Evolutionary conservation across 2,888 invertebrate species (phyloP).

Genomic region (Eudasyphora cyanicolor): DNA sequence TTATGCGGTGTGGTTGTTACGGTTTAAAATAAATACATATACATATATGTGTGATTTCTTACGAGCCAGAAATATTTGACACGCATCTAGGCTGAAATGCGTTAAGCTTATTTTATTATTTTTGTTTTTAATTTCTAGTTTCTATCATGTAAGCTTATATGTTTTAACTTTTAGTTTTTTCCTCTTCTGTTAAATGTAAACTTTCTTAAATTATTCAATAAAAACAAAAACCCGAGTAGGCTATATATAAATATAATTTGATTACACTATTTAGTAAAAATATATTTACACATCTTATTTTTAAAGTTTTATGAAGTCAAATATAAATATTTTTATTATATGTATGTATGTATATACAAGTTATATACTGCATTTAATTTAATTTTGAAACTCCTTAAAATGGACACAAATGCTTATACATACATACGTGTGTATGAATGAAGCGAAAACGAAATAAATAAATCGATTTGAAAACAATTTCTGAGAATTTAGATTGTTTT

Average conservation of each 20-base stretch:
- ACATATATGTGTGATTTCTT: constrained; percentile 44
- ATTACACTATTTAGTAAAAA: constrained; percentile 44
- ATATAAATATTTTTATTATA: not conserved
- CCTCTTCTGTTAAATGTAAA: not conserved
- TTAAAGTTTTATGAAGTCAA: constrained; percentile 22
- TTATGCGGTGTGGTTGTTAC: not conserved
- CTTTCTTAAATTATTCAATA: constrained; percentile 27
- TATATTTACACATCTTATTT: constrained; percentile 51
- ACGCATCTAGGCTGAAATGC: constrained; percentile 54
- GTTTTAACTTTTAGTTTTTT: constrained; percentile 21
- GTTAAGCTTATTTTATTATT: constrained; percentile 44
- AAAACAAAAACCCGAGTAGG: constrained; percentile 45
- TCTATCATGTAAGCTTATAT: not conserved
- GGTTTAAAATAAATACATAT: constrained; percentile 28
- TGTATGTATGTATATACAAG: not conserved
- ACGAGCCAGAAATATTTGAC: constrained; percentile 54
- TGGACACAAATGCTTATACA: constrained; percentile 37
- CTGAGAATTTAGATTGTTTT: constrained; percentile 57
- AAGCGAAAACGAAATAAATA: constrained; percentile 29
- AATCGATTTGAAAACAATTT: constrained; percentile 54
- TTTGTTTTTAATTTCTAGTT: too few species aligned
- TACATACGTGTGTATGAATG: too few species aligned
- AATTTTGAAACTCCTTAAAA: constrained; percentile 12
- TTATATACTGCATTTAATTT: not conserved
- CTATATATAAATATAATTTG: constrained; percentile 26